Evolutionary conservation across 2,888 invertebrate genomes (phyloP), one percentile per base, ranked within the genome.

Genomic region (Aromia moschata): DNA sequence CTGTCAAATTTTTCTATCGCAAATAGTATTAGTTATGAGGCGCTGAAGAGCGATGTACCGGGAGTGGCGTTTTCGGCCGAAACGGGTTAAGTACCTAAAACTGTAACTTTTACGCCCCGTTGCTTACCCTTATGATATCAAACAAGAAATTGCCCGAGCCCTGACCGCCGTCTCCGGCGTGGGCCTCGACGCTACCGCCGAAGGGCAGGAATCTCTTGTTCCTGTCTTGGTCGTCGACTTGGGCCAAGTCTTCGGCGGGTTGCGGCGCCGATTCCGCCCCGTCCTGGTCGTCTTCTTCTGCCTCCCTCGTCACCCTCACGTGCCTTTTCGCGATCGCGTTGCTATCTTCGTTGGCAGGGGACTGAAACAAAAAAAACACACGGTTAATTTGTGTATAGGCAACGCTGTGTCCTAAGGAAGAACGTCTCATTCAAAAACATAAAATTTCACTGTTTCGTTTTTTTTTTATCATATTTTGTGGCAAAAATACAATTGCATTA

Each of bases 101-200:
- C n/a, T n/a, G n/a, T n/a, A n/a, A n/a, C n/a, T n/a, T 10, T 62
- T 62, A 62, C 40, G 67, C 66, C 58, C 45, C 60, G 58, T 62
- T 70, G 85, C 91, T 90, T 84, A 94, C 93, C 86, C 93, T 86
- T 80, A 94, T 91, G 78, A 93, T 89, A 81, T 94, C 93, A 81
- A 93, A 93, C 70, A 94, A 84, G 85, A 94, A 93, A 84, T 93
- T 94, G 64, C 93, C 93, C 47, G 92, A 92, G 54, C 92, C 92
- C 66, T 89, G 91, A 9, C 80, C 80, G 54, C 92, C 92, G 66
- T 89, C 91, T 9, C 80, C 80, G 63, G 81, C 77, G 56, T 72
- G 73, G 41, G 71, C 76, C 36, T 75, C 79, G 44, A 84, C 84
- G 37, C 77, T 78, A 62, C 84, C 86, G 14, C 89, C 88, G 78